Conservation (phyloP, 2,113 vertebrate genomes). For the Furnarius figulus region DNA sequence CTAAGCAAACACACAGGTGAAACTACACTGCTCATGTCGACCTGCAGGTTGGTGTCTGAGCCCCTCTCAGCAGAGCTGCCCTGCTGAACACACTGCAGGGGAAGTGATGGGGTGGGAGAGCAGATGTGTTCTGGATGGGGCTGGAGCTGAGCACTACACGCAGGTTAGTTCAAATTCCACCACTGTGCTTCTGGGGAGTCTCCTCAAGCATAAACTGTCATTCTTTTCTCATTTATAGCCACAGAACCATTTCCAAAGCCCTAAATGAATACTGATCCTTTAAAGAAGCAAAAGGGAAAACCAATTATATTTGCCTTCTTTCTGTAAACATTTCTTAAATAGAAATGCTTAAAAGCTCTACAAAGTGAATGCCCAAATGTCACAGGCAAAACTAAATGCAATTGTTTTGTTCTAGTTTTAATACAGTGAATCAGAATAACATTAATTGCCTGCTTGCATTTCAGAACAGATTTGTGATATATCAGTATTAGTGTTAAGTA, state of each 20-base stretch:
- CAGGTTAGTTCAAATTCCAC: neutral
- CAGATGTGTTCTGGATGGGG: rapidly evolving
- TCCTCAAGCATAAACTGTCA: neutral
- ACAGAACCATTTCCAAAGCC: neutral
- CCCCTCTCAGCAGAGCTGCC: neutral
- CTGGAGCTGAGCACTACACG: neutral
- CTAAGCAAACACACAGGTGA: neutral
- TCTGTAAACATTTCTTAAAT: neutral
- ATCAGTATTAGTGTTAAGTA: neutral
- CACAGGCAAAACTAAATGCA: neutral
- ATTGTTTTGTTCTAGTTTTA: constrained; percentile 8
- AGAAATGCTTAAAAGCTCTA: neutral
- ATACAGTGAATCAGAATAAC: neutral
- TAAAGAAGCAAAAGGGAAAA: neutral
- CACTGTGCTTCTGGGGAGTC: neutral
- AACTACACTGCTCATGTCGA: neutral
- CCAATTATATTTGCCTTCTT: neutral
- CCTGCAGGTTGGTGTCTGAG: neutral
- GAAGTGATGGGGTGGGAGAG: neutral
- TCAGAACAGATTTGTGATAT: neutral
- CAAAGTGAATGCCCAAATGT: neutral
- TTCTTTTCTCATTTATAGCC: neutral
- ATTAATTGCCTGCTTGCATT: neutral
- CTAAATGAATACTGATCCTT: neutral
- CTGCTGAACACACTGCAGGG: neutral